These are phyloP conservation scores for Antrozous pallidus DNA, from an alignment of 2,797 vertebrate species.

Conservation along the genomic window DNA sequence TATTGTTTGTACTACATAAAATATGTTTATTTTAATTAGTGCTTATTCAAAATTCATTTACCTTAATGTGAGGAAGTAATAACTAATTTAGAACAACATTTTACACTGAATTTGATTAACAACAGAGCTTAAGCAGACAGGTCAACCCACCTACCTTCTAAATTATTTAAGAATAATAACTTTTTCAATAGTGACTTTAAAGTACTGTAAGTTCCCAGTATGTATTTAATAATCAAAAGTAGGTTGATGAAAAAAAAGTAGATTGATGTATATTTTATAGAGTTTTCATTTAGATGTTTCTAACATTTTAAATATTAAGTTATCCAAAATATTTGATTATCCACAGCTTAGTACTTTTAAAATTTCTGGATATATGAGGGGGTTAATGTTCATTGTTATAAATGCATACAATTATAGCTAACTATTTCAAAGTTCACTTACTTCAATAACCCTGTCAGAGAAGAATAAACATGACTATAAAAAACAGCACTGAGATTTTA, in stretches of 20 bases:
- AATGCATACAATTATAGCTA: conserved; percentile 4
- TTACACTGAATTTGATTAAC: not conserved
- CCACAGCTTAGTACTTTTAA: not conserved
- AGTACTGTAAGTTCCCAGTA: not conserved
- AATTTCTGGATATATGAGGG: not conserved
- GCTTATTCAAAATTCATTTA: conserved; percentile 10
- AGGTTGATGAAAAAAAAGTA: not conserved
- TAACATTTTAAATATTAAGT: conserved; percentile 3
- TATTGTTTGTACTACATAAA: not conserved
- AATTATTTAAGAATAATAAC: not conserved
- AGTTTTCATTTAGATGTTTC: not conserved
- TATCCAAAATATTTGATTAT: conserved; percentile 18
- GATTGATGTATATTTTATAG: not conserved
- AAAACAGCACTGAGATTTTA: not conserved
- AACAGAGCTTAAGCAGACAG: not conserved
- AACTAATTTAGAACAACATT: not conserved
- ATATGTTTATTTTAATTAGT: not conserved
- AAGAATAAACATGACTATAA: conserved; percentile 30
- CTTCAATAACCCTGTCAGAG: conserved; percentile 46
- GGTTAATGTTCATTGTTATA: conserved; percentile 24
- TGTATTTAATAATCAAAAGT: not conserved
- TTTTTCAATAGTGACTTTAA: not conserved
- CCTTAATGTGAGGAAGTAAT: not conserved
- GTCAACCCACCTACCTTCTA: not conserved
- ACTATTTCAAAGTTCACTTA: conserved; percentile 49